Evolutionary conservation across 2,113 vertebrate species (phyloP).

Genomic region (Rostratula benghalensis): DNA sequence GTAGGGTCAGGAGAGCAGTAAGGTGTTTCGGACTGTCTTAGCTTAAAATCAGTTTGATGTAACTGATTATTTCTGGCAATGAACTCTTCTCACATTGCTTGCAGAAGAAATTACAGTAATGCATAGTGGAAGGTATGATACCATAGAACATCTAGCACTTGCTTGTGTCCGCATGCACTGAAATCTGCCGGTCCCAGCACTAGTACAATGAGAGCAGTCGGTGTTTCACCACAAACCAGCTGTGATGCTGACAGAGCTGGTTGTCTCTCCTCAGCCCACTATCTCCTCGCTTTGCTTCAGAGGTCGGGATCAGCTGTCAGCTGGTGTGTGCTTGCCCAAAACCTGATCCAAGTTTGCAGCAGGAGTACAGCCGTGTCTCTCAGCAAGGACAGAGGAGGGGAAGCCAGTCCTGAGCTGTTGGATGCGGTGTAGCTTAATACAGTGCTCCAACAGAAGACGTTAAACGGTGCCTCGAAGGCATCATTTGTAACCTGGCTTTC

Average conservation of each 20-base stretch:
- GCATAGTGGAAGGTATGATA: neutral
- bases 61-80: neutral
- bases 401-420: neutral
- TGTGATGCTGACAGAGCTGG: neutral
- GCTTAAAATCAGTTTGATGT: neutral
- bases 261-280: neutral
- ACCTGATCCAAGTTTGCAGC: rapidly evolving
- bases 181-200: neutral
- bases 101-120: neutral
- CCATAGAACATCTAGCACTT: neutral
- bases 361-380: neutral
- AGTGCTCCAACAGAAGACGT: neutral
- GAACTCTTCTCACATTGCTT: neutral
- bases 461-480: neutral
- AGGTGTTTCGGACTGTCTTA: neutral
- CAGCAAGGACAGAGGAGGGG: rapidly evolving
- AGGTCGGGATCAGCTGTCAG: neutral
- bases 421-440: rapidly evolving
- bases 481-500: neutral
- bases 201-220: neutral
- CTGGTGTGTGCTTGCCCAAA: neutral
- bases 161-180: rapidly evolving
- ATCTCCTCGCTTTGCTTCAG: neutral
- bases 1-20: neutral
- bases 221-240: neutral